phyloP scores from a whole-genome alignment of 2,113 vertebrate genomes.

The Opisthocomus hoazin region DNA sequence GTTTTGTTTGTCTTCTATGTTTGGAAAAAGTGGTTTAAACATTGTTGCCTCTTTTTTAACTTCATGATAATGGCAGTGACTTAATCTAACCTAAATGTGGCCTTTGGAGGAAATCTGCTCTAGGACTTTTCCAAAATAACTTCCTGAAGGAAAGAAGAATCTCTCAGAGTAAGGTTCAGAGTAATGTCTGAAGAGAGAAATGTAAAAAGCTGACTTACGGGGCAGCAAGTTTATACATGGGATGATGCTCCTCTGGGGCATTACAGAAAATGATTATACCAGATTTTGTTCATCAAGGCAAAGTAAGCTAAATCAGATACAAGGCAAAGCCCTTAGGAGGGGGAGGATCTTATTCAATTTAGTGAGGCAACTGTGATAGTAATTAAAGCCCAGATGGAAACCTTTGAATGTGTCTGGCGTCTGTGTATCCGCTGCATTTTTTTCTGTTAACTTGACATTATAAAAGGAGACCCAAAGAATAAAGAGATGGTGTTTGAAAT shows the following conservation, averaged over 20 bases:
- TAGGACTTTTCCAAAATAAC: slow-evolving; percentile 13
- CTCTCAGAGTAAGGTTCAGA: background rate
- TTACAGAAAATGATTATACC: slow-evolving; percentile 45
- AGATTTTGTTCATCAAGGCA: slow-evolving; percentile 57
- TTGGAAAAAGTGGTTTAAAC: background rate
- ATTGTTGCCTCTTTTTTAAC: background rate
- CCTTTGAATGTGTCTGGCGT: slow-evolving; percentile 43
- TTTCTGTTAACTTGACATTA: slow-evolving; percentile 60
- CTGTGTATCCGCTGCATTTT: slow-evolving; percentile 23
- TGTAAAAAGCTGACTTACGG: background rate
- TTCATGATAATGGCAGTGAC: background rate
- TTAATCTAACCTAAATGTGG: slow-evolving; percentile 16
- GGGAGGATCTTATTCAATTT: slow-evolving; percentile 26
- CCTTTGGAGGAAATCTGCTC: slow-evolving; percentile 12
- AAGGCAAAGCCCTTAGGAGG: slow-evolving; percentile 46
- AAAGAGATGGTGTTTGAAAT: slow-evolving; percentile 55
- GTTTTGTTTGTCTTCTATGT: background rate
- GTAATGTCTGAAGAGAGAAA: slow-evolving; percentile 4
- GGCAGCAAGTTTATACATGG: slow-evolving; percentile 21
- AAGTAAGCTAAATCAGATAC: slow-evolving; percentile 55
- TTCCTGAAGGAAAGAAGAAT: slow-evolving; percentile 28
- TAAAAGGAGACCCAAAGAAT: slow-evolving; percentile 52
- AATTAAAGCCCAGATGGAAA: slow-evolving; percentile 60
- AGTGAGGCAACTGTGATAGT: slow-evolving; percentile 53
- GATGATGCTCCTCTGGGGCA: slow-evolving; percentile 45